Percentiles rank a stretch among this genome's conserved stretches.
Evolutionary conservation across 2,113 vertebrate species (phyloP).

Genomic region (Sander vitreus): DNA sequence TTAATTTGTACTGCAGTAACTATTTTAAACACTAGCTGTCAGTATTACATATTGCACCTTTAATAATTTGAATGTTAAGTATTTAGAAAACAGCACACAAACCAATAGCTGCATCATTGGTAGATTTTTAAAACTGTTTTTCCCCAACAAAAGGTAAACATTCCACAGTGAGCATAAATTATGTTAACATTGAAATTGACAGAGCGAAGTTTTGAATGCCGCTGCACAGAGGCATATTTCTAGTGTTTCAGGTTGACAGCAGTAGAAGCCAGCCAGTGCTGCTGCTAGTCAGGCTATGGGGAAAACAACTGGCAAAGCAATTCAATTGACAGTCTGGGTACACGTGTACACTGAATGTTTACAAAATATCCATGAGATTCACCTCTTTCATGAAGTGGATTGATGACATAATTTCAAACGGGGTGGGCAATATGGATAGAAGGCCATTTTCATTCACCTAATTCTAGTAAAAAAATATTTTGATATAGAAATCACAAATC

Average conservation of each 20-base stretch:
- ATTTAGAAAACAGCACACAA: neutral
- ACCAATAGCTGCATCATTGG: conserved; percentile 9
- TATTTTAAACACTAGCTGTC: no score
- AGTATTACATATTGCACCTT: no score
- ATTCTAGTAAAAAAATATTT: no score
- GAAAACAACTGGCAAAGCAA: conserved; percentile 19
- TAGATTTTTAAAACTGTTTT: conserved; percentile 7
- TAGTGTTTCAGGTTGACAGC: conserved; percentile 36
- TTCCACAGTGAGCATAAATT: neutral
- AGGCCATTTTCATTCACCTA: neutral
- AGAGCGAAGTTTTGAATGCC: conserved; percentile 23
- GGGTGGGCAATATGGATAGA: neutral
- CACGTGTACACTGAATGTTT: conserved; percentile 4
- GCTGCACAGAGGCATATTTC: conserved; percentile 17
- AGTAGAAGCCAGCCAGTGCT: conserved; percentile 10
- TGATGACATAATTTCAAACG: neutral
- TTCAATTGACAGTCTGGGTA: neutral
- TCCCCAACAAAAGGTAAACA: neutral
- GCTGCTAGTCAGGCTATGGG: conserved; percentile 7
- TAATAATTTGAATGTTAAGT: neutral
- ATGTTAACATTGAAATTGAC: conserved; percentile 32
- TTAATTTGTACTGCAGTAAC: no score
- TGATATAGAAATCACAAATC: neutral
- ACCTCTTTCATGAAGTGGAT: neutral
- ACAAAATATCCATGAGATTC: conserved; percentile 1